These are phyloP conservation scores for Eurystomus glaucurus DNA, from an alignment of 2,797 vertebrate species.

Conservation along the genomic window DNA sequence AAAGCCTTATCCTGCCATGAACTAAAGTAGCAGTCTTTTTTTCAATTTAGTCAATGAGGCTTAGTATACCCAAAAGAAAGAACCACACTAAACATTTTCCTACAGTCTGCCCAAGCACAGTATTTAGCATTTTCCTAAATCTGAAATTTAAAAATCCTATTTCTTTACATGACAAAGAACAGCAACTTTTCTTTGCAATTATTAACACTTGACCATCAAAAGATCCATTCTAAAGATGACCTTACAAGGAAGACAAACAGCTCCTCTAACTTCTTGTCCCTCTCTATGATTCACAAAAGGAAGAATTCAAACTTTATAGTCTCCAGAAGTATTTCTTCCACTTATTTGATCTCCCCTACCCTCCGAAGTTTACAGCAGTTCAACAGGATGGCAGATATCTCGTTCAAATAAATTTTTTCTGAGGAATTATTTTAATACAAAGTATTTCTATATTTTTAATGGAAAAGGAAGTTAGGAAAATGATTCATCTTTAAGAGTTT, in stretches of 20 bases:
- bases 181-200: conserved; percentile 46
- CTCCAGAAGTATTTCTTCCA: not conserved
- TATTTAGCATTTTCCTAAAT: conserved; percentile 25
- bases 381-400: not conserved
- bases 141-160: conserved; percentile 46
- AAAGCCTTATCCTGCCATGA: conserved; percentile 69
- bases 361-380: not conserved
- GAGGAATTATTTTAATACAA: not conserved
- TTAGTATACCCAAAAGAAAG: conserved; percentile 59
- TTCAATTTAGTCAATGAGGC: conserved; percentile 64
- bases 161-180: conserved; percentile 59
- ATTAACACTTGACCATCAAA: conserved; percentile 47
- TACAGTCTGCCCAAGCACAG: conserved; percentile 43
- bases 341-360: not conserved
- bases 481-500: not conserved
- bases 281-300: not conserved
- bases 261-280: not conserved
- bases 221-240: conserved; percentile 10
- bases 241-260: conserved; percentile 13
- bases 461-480: not conserved
- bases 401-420: not conserved
- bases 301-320: not conserved
- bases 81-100: conserved; percentile 57
- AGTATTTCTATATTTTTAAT: not conserved
- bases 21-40: conserved; percentile 59